Evolutionary conservation across 2,113 vertebrate genomes (phyloP).

Genomic region (Corythaeola cristata): DNA sequence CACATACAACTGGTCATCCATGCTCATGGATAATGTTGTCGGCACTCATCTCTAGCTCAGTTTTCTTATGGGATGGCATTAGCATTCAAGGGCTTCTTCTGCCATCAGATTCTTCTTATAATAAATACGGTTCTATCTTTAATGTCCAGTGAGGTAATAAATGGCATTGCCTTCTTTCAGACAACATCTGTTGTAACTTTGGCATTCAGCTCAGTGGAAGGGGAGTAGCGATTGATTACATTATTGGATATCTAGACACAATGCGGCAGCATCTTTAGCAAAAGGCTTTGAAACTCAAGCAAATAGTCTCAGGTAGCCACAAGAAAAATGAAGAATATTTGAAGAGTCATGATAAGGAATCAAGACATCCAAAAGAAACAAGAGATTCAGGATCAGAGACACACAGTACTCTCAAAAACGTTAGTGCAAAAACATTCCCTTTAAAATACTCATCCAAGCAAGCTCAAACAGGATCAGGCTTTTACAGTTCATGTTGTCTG

Average conservation of each 20-base stretch:
- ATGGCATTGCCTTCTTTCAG: background rate
- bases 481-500: conserved; percentile 15
- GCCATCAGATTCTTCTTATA: background rate
- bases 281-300: background rate
- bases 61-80: background rate
- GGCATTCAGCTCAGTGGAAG: background rate
- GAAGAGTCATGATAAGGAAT: conserved; percentile 18
- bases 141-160: background rate
- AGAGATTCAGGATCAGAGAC: background rate
- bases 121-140: background rate
- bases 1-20: background rate
- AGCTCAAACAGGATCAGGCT: background rate
- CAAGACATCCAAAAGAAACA: conserved; percentile 1
- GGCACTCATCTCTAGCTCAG: background rate
- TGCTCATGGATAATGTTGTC: background rate
- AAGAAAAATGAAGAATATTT: conserved; percentile 22
- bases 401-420: background rate
- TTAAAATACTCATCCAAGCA: background rate
- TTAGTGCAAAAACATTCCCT: background rate
- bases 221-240: background rate
- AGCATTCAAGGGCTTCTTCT: background rate
- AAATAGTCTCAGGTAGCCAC: background rate
- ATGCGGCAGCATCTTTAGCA: background rate
- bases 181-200: background rate
- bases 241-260: background rate